phyloP scores from a whole-genome alignment of 2,113 vertebrate species.

The Passer domesticus region DNA sequence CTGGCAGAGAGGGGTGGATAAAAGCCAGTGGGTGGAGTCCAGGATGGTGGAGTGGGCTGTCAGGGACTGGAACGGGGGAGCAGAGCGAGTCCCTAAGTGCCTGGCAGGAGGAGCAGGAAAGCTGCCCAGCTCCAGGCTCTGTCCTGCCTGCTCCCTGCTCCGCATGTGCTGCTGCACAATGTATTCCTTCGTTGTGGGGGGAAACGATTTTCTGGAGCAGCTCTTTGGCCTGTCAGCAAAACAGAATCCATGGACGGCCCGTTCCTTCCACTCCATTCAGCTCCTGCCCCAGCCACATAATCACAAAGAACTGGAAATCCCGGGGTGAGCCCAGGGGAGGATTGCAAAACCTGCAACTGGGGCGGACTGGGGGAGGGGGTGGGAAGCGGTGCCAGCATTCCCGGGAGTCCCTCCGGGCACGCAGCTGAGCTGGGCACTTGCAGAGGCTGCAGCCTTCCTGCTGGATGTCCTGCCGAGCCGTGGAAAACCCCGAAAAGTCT shows the following conservation, averaged over 20 bases:
- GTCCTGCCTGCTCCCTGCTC: not conserved
- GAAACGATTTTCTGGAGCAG: not conserved
- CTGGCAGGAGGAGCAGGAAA: not conserved
- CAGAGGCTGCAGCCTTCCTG: not conserved
- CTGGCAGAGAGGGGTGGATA: not conserved
- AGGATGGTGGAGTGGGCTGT: not conserved
- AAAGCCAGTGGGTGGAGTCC: fast-evolving
- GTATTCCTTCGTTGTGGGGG: not conserved
- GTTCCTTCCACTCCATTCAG: conserved; percentile 13
- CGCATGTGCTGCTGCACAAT: fast-evolving
- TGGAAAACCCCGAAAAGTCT: not conserved
- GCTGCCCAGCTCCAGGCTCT: not conserved
- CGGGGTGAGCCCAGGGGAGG: conserved; percentile 40
- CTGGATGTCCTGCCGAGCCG: not conserved
- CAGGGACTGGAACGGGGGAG: not conserved
- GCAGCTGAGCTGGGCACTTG: not conserved
- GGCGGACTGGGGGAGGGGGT: not conserved
- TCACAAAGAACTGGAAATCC: conserved; percentile 35
- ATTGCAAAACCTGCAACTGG: conserved; percentile 50
- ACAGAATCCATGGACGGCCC: not conserved
- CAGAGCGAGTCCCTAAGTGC: fast-evolving
- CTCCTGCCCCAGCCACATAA: not conserved
- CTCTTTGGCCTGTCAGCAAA: not conserved
- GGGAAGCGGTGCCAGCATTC: not conserved
- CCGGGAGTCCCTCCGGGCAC: not conserved